Percentiles rank a stretch among this genome's conserved stretches.
phyloP scores from a whole-genome alignment of 2,888 invertebrate species.

The Lomographa bimaculata region DNA sequence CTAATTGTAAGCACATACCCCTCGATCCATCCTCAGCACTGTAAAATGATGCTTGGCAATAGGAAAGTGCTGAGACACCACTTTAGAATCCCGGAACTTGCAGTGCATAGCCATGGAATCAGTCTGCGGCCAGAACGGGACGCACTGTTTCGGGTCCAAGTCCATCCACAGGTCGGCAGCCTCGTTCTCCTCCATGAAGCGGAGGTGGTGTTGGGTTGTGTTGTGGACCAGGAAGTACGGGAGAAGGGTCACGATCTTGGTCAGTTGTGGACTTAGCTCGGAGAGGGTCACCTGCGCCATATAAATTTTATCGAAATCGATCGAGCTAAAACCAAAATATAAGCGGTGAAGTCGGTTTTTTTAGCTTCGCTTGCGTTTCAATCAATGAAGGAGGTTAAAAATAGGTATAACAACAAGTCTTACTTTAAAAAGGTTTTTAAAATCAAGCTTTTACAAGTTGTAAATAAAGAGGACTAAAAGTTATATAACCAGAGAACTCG shows the following conservation, averaged over 20 bases:
- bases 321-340: too few relatives aligned
- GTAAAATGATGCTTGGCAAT: constrained; percentile 88
- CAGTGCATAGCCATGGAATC: constrained; percentile 92
- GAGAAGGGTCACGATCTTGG: constrained; percentile 90
- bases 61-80: constrained; percentile 90
- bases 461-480: too few relatives aligned
- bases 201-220: constrained; percentile 83
- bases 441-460: too few relatives aligned
- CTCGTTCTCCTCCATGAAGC: constrained; percentile 94
- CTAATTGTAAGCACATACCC: too few relatives aligned
- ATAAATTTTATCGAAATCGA: too few relatives aligned
- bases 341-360: too few relatives aligned
- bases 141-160: constrained; percentile 86
- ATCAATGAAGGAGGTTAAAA: too few relatives aligned
- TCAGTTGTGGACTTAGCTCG: constrained; percentile 88
- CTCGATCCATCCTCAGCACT: constrained; percentile 92
- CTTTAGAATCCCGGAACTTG: constrained; percentile 89
- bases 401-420: too few relatives aligned
- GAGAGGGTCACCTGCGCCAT: constrained; percentile 86
- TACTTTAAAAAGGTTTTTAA: too few relatives aligned
- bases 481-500: too few relatives aligned
- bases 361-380: too few relatives aligned
- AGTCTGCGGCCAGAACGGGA: constrained; percentile 92
- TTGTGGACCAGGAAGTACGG: constrained; percentile 92
- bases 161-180: constrained; percentile 93